Conservation (phyloP, 2,113 vertebrate species). For the Seriola dumerili region DNA sequence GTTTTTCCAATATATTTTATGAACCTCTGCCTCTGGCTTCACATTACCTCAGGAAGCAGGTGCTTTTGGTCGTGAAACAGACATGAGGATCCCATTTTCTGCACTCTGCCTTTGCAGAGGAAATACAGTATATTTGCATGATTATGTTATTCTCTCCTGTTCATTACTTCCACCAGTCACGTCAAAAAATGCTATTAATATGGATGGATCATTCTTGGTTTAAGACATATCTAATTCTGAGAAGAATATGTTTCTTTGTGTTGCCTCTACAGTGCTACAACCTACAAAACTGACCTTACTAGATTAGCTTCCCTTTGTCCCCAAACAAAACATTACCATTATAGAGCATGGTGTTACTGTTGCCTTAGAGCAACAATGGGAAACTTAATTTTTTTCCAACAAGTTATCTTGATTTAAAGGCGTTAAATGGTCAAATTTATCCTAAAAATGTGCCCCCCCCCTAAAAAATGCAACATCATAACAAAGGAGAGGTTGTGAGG, state of each 20-base stretch:
- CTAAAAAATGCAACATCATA: neutral
- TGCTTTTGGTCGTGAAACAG: neutral
- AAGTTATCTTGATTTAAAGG: neutral
- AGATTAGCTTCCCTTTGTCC: neutral
- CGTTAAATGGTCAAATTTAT: neutral
- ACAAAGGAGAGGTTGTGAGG: neutral
- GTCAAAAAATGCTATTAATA: too few relatives aligned
- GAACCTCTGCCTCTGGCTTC: neutral
- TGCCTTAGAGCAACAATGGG: neutral
- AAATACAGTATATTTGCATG: neutral
- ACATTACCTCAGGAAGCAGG: neutral
- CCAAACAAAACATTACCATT: neutral
- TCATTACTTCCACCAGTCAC: neutral
- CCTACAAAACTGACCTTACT: neutral
- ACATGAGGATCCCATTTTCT: neutral
- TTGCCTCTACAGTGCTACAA: neutral
- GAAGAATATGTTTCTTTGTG: neutral
- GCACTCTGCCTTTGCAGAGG: neutral
- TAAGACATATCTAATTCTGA: neutral
- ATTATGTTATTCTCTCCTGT: slow-evolving; percentile 1
- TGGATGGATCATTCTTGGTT: neutral
- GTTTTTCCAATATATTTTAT: neutral
- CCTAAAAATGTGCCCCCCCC: neutral
- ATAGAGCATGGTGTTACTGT: neutral
- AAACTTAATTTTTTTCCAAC: too few relatives aligned